phyloP scores from a whole-genome alignment of 1,140 invertebrate species.

The Diuraphis noxia region DNA sequence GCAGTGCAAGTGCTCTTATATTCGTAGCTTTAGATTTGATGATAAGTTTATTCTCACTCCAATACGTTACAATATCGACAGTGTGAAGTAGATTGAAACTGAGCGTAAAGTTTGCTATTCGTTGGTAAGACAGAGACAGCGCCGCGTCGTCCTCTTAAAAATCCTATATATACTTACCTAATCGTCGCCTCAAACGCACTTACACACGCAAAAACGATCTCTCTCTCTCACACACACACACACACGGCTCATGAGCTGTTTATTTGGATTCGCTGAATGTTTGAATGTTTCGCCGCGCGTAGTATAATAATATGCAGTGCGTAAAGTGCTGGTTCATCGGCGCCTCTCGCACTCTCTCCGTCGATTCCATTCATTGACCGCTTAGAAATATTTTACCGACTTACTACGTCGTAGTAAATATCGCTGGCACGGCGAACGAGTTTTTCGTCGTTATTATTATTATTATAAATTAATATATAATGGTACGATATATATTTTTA shows the following conservation, averaged over 20 bases:
- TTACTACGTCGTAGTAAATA: conserved; percentile 33
- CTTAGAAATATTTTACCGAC: conserved; percentile 23
- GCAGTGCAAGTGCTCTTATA: too few species aligned
- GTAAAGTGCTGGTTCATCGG: not conserved
- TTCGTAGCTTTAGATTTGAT: not conserved
- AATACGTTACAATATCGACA: not conserved
- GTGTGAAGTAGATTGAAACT: not conserved
- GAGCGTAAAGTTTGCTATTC: not conserved
- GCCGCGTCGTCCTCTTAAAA: not conserved
- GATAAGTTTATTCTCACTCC: too few species aligned
- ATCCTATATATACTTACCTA: not conserved
- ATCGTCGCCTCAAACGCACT: not conserved
- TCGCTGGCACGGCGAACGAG: not conserved
- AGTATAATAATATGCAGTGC: not conserved
- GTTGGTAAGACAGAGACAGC: not conserved
- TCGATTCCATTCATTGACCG: conserved; percentile 21
- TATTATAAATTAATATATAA: not conserved
- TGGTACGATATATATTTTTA: not conserved
- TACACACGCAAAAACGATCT: too few species aligned
- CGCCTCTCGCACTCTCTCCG: not conserved
- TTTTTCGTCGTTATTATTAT: not conserved
- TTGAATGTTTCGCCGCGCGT: not conserved
- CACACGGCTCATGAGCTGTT: not conserved
- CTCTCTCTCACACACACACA: not conserved
- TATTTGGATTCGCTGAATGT: not conserved